phyloP scores from a whole-genome alignment of 1,140 invertebrate genomes.

The Phortica variegata region DNA sequence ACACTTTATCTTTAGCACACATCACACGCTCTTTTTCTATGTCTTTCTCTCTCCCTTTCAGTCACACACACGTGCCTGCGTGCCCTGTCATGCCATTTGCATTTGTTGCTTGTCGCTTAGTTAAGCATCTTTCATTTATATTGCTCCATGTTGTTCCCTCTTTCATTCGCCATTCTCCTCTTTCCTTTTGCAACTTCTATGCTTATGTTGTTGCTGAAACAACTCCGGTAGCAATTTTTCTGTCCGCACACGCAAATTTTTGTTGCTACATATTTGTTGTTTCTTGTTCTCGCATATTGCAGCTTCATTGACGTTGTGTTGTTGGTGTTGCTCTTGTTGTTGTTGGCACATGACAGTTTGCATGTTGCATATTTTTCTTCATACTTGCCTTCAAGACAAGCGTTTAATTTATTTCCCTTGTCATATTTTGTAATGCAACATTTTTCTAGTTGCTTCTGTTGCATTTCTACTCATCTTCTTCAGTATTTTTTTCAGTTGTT shows the following conservation, averaged over 20 bases:
- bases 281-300: neutral
- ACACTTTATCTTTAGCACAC: too few relatives aligned
- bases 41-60: constrained; percentile 4
- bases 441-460: too few relatives aligned
- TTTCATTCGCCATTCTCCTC: too few relatives aligned
- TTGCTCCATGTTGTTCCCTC: too few relatives aligned
- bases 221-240: constrained; percentile 42
- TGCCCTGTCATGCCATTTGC: constrained; percentile 5
- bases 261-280: constrained; percentile 29
- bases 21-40: constrained; percentile 12
- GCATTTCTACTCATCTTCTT: too few relatives aligned
- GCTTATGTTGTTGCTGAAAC: constrained; percentile 16
- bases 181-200: too few relatives aligned
- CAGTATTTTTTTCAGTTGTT: too few relatives aligned
- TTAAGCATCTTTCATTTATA: constrained; percentile 55
- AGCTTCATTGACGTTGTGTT: constrained; percentile 8
- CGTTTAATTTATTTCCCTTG: constrained; percentile 51
- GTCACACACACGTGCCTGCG: constrained; percentile 24
- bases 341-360: too few relatives aligned
- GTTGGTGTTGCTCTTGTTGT: too few relatives aligned
- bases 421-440: constrained; percentile 51
- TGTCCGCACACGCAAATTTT: constrained; percentile 53
- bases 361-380: too few relatives aligned
- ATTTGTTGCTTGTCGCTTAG: constrained; percentile 38
- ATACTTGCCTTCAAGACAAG: neutral